Base-by-base conservation (phyloP, 2,113 vertebrate species). In the Megaceryle torquata region DNA sequence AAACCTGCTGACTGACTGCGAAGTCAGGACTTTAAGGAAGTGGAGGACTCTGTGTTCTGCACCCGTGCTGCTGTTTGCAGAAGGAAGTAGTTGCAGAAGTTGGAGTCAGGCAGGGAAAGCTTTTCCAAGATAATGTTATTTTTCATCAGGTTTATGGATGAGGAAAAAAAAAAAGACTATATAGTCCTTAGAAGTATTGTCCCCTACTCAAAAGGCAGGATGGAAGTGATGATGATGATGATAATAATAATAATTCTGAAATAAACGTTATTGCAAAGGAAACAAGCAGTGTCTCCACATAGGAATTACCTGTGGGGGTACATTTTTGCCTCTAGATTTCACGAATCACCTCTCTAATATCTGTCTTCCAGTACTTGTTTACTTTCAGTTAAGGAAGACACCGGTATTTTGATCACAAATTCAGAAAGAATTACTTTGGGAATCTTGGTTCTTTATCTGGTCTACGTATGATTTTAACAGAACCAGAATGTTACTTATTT, bases 101-200 rank as follows among this genome's bases (percentile, higher is more conserved):
- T 67, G 11, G 3, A 75, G 56, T 14, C 78, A 54, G 8, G 16
- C 56, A 83, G 31, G 31, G 33, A 77, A 71, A 76, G 72, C 39
- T 50, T 65, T 70, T 10, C 26, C 46, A 41, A n/a, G 9, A 88
- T 6, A 63, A 67, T 0, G 0, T 13, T 91, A 8, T 6, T 72
- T 59, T 26, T 43, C 15, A 39, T n/a, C 28, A 2, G 16, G 60
- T 65, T 90, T 41, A 20, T 5, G 35, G 2, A n/a, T 11, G 14
- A 79, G 5, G 16, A 54, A 10, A 11, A 22, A 50, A 9, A 11
- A 3, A 17, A 33, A 41, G 5, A 28, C 8, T 61, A 24, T 7
- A 0, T 0, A 5, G 71, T 13, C 24, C 29, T 44, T 6, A 25
- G 12, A 46, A 51, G 48, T 5, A 19, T 0, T 16, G 29, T 43